Base-by-base conservation (phyloP, 2,797 vertebrate species). In the Acrossocheilus wenchowensis region DNA sequence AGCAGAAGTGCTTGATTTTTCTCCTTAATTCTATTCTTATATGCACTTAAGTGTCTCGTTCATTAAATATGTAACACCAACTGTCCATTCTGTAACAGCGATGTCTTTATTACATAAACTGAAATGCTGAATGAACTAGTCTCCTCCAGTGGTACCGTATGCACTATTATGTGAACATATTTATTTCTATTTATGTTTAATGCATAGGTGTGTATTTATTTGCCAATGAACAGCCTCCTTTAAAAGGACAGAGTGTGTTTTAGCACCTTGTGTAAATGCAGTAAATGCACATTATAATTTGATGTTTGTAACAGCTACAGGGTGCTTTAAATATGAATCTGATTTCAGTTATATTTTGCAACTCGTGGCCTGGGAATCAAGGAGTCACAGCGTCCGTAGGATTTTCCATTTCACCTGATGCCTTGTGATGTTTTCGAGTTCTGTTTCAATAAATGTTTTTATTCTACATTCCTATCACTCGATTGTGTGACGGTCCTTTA, bases 381-480 rank as follows among this genome's bases (percentile, higher is more conserved):
- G 80, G 62, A 71, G 19, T 14, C 23, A 30, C 54, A 21, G 34
- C n/a, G 12, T 69, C 60, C 81, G 64, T 87, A 81, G 41, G 36
- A 60, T 82, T 84, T 68, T 64, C 36, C 72, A 52, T 83, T 89
- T 88, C 66, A 89, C 75, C 43, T 41, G 39, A 81, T 86, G 86
- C 86, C 79, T 88, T 86, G 88, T 89, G 75, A 57, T 66, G 83
- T 82, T 62, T 62, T 83, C 57, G 23, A 64, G 17, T 81, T 78
- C 69, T 78, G 84, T 84, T 86, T 74, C 62, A 89, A 86, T 88
- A 88, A 91, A 88, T 48, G n/a, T 83, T 89, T 85, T 85, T 88
- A 84, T 72, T 73, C 9, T 54, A 57, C 83, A 85, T 85, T 85
- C 75, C 75, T 45, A 72, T 11, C 41, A 83, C 45, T 39, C 0